Base-by-base conservation (phyloP, 2,113 vertebrate genomes). In the Sinocyclocheilus anophthalmus region DNA sequence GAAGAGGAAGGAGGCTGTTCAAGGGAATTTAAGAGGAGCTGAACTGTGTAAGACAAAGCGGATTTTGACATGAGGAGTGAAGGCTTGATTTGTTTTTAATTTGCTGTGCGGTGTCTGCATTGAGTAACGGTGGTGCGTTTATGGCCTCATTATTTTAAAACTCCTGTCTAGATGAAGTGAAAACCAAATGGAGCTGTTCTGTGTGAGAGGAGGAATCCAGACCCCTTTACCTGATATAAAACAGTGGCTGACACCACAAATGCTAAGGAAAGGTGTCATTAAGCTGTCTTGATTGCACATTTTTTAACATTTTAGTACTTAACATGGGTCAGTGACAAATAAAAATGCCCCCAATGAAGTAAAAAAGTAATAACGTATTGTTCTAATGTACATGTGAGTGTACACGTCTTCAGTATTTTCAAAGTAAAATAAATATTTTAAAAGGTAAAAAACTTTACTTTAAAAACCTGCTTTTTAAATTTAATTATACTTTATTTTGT, bases 121-220 rank as follows among this genome's bases (percentile, higher is more conserved):
- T 88, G 67, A 84, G 83, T 78, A 90, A 70, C 80, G 33, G n/a
- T 83, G 13, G 70, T 85, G 72, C 81, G 4, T 89, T 90, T 90
- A 87, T 81, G 14, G 87, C 70, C 80, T 48, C 13, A 10, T n/a
- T 77, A n/a, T 82, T 86, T 86, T 85, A 88, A 85, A 79, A 85
- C 90, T 91, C 76, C 85, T 75, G 50, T 75, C 30, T 84, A 59
- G 39, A 39, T 88, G 87, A 89, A 59, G 65, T 79, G 33, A 70
- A 90, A 89, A 70, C 87, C 69, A 84, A 87, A 78, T 57, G 77
- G 79, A 82, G 82, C 59, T 77, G 80, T 55, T 57, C 78, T 76
- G 78, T 89, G 55, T 78, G 81, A 70, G 33, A 57, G 75, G 77
- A n/a, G 24, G 30, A 83, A 72, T 0, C 3, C 63, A 81, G 24